phyloP scores from a whole-genome alignment of 2,888 invertebrate species.

The Ephialtes manifestator region DNA sequence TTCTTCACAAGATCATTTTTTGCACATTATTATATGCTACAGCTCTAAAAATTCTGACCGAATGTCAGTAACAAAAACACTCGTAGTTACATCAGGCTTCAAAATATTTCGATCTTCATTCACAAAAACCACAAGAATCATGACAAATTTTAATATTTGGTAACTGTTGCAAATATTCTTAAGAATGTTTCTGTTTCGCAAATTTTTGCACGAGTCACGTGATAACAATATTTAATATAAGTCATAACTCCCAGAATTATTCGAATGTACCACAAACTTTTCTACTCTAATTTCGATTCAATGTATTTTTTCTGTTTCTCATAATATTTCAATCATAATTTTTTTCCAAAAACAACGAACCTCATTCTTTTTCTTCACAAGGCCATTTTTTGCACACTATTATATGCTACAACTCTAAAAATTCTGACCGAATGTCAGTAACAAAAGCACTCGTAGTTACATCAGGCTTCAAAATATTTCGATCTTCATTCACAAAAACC shows the following conservation, averaged over 20 bases:
- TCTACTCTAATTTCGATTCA: too few species aligned
- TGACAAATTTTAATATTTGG: background rate
- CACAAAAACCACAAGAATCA: too few species aligned
- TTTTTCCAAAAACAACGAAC: too few species aligned
- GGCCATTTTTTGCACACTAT: background rate
- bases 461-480: too few species aligned
- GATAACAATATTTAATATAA: too few species aligned
- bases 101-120: background rate
- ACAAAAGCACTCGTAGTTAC: background rate
- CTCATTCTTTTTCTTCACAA: background rate
- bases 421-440: background rate
- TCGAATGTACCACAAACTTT: too few species aligned
- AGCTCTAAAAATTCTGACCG: background rate
- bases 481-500: too few species aligned
- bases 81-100: background rate
- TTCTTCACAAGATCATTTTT: background rate
- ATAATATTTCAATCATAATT: too few species aligned
- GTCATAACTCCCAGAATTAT: too few species aligned
- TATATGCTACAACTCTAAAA: background rate
- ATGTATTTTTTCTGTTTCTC: too few species aligned
- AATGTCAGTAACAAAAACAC: background rate
- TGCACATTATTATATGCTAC: background rate
- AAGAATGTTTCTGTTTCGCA: too few species aligned
- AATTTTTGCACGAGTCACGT: too few species aligned
- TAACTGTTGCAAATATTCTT: background rate